Evolutionary conservation across 2,797 vertebrate species (phyloP), one percentile per base, ranked within the genome.

Genomic region (Coluber constrictor): DNA sequence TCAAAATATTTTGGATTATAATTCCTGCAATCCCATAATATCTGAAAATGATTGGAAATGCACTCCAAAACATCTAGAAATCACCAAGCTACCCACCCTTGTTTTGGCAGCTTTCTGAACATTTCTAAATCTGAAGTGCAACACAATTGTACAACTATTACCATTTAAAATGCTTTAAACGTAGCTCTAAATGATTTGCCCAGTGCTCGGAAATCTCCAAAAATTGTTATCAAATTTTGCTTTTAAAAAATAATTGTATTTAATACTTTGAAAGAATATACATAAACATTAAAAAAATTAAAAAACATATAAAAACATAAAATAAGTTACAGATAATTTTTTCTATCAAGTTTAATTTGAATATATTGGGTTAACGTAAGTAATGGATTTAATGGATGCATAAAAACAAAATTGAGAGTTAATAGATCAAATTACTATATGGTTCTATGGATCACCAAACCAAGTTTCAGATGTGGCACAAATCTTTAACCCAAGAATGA

Each of bases 101-200:
- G 18, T 9, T 79, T 79, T 43, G 15, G 51, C 43, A 83, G 5
- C 11, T 54, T 5, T 56, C 51, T 27, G 4, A 56, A 29, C 37
- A 90, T 87, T 93, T 90, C 27, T 32, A 87, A 70, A 15, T 32
- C 83, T 59, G 55, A 87, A 87, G 13, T 59, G 16, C 54, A 89
- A 86, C 57, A 86, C 25, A 6, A 56, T 8, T 90, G 25, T 29
- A 51, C 25, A n/a, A 63, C 56, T n/a, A 37, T 56, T 61, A n/a
- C 32, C 10, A 91, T 87, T 88, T 66, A 59, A 23, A 93, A 91
- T 93, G 93, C 37, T 93, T 86, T 54, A 54, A 54, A 54, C 7
- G 7, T 51, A 51, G 6, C 47, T 51, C 7, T 51, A 79, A 79
- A 11, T 23, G 1, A 43, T 79, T 43, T 43, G 18, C 23, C 18